Percentiles rank a stretch among this genome's conserved stretches.
Conservation (phyloP, 2,113 vertebrate species). For the Cololabis saira region DNA sequence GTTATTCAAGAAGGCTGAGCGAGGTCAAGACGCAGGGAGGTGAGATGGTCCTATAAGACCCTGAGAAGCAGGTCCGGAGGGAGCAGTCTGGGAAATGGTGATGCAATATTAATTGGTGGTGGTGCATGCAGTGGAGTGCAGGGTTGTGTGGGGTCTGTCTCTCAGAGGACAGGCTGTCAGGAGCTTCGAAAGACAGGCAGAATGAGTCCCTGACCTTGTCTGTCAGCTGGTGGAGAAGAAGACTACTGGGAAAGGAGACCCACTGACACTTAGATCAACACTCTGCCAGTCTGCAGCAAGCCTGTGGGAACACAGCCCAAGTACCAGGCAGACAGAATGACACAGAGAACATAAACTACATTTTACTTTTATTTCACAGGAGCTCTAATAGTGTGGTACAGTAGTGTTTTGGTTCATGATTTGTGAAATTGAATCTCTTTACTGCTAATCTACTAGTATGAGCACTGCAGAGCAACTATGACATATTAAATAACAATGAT, state of each 20-base stretch:
- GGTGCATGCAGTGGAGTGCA: slow-evolving; percentile 66
- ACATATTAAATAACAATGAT: too few species aligned
- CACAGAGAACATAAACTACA: neutral
- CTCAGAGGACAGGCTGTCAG: slow-evolving; percentile 82
- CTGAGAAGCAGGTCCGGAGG: slow-evolving; percentile 33
- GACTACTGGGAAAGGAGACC: slow-evolving; percentile 61
- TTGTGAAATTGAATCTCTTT: neutral
- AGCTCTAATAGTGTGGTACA: neutral
- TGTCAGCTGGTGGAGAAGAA: slow-evolving; percentile 75
- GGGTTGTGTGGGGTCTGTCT: slow-evolving; percentile 66
- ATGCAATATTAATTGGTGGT: slow-evolving; percentile 85
- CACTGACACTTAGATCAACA: slow-evolving; percentile 73
- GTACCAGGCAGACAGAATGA: slow-evolving; percentile 32
- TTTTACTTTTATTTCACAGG: neutral
- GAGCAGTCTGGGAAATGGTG: slow-evolving; percentile 70
- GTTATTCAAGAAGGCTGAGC: slow-evolving; percentile 18
- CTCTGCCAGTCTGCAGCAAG: slow-evolving; percentile 67
- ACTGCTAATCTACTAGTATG: too few species aligned
- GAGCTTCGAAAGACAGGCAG: slow-evolving; percentile 67
- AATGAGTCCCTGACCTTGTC: slow-evolving; percentile 82
- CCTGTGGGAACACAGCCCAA: slow-evolving; percentile 60
- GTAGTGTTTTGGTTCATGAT: neutral
- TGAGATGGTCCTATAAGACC: slow-evolving; percentile 48
- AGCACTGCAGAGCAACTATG: too few species aligned
- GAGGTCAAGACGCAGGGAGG: slow-evolving; percentile 33